Conservation (phyloP, 2,888 invertebrate genomes). For the Tetragonula carbonaria region DNA sequence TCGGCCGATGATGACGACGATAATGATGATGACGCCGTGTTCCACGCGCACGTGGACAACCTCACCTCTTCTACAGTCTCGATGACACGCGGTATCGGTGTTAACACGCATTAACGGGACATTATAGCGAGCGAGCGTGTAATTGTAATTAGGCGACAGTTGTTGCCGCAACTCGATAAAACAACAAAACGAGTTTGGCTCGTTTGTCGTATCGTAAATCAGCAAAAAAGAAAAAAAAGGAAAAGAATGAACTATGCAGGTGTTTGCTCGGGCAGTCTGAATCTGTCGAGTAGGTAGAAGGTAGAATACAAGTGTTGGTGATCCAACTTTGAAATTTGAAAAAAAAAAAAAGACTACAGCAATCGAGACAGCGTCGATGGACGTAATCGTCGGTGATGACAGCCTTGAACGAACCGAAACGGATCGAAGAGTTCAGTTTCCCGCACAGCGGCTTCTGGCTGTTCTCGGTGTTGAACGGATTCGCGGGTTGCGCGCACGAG, state of each 20-base stretch:
- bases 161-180: background rate
- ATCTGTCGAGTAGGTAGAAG: too few relatives aligned
- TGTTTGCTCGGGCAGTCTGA: too few relatives aligned
- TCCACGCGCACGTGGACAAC: constrained; percentile 55
- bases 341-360: too few relatives aligned
- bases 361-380: too few relatives aligned
- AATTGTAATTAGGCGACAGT: background rate
- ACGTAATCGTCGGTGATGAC: background rate
- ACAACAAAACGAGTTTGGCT: too few relatives aligned
- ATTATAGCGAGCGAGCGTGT: background rate
- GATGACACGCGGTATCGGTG: constrained; percentile 26
- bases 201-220: too few relatives aligned
- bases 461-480: background rate
- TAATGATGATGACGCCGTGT: constrained; percentile 68
- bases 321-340: too few relatives aligned
- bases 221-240: too few relatives aligned
- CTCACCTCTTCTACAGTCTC: constrained; percentile 13
- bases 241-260: too few relatives aligned
- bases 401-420: background rate
- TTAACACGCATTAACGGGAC: background rate
- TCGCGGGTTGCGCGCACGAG: background rate
- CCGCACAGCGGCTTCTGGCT: background rate
- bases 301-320: too few relatives aligned
- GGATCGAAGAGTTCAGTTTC: background rate
- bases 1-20: constrained; percentile 67